Percentiles rank a stretch among this genome's conserved stretches.
phyloP scores from a whole-genome alignment of 2,113 vertebrate species.

The western clawed frog (Xenopus tropicalis) region DNA sequence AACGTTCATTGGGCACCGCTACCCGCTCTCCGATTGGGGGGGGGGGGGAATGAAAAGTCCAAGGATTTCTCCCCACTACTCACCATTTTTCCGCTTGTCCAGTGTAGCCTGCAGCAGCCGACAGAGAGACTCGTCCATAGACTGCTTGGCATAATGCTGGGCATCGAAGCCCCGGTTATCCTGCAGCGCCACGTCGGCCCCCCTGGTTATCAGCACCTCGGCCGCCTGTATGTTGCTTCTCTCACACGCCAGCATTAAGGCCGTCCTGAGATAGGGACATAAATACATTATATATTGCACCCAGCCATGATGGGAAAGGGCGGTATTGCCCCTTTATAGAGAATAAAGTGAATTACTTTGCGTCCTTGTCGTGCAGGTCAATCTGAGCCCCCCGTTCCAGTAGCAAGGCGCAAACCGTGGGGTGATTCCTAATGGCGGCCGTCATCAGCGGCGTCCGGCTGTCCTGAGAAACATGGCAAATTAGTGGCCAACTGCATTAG shows the following conservation, averaged over 20 bases:
- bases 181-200: constrained; percentile 33
- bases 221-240: constrained; percentile 54
- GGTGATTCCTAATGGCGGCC: constrained; percentile 56
- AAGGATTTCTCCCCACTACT: neutral
- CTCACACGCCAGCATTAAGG: constrained; percentile 60
- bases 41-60: too few species aligned
- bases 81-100: constrained; percentile 23
- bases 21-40: too few species aligned
- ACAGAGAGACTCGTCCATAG: constrained; percentile 22
- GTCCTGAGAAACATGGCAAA: constrained; percentile 46
- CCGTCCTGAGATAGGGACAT: constrained; percentile 50
- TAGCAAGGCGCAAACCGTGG: constrained; percentile 61
- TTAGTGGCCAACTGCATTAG: neutral
- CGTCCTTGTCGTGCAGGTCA: constrained; percentile 51
- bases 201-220: constrained; percentile 54
- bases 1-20: too few species aligned
- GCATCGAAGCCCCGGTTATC: constrained; percentile 47
- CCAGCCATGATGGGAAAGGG: neutral
- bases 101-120: constrained; percentile 41
- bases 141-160: constrained; percentile 13
- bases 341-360: constrained; percentile 52
- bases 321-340: neutral
- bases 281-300: neutral
- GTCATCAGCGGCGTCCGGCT: constrained; percentile 69
- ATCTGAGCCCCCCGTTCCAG: constrained; percentile 60